Base-by-base conservation (phyloP, 2,797 vertebrate species). In the Ptychadena robeensis region DNA sequence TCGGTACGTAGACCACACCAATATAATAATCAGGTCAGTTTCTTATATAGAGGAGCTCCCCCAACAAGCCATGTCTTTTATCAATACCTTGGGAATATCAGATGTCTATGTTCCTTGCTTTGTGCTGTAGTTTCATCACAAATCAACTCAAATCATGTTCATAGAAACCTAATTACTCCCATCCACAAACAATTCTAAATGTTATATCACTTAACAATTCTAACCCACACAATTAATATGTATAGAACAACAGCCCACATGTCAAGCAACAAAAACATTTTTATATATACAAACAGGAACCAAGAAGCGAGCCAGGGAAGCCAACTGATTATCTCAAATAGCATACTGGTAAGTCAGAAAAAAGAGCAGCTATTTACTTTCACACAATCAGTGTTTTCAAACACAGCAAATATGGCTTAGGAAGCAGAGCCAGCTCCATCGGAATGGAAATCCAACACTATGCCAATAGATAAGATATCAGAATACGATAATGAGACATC, bases 401-500 rank as follows among this genome's bases (percentile, higher is more conserved):
- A 69, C 35, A 66, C 32, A 34, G 64, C 32, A 66, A 66, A 59
- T 35, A n/a, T 25, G 61, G n/a, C 25, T 63, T 64, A 37, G 59
- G 32, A 40, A 65, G 28, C 28, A 44, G 34, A 44, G 74, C 74
- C 74, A 66, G n/a, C 75, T 57, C 92, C 93, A 94, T 93, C 92
- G 92, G 91, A 94, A 94, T 93, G 92, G 91, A 77, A 71, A 14
- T 25, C n/a, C 28, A 44, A 9, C 15, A 35, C 35, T 30, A n/a
- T 64, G 63, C 74, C 61, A 66, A 48, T 9, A 63, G 74, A 64
- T 30, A 28, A 76, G 35, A 76, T 64, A 71, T 37, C 66, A 57
- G 31, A 9, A 32, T 69, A 48, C 5, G 44, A 53, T 22, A 4
- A 4, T 8, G 44, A 53, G 44, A 53, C 18, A 53, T 22, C 18